Evolutionary conservation across 2,797 vertebrate genomes (phyloP).

Genomic region (Tympanoctomys barrerae): DNA sequence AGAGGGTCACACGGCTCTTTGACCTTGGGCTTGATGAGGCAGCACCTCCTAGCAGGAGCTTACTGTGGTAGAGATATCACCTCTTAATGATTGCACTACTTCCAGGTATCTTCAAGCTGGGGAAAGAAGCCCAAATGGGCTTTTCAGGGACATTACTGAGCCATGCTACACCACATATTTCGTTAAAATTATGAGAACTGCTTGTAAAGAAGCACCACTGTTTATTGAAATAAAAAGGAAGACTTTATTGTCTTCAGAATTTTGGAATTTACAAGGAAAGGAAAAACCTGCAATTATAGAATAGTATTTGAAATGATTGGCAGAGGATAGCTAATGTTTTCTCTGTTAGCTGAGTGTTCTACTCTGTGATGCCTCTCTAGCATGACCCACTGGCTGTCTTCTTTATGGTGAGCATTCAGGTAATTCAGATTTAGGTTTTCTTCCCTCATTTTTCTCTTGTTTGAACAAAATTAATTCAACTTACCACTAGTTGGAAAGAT

Average conservation of each 20-base stretch:
- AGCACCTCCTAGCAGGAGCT: not conserved
- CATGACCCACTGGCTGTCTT: not conserved
- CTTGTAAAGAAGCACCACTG: not conserved
- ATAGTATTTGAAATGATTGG: not conserved
- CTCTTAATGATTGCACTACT: not conserved
- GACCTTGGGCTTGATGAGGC: not conserved
- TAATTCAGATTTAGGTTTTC: not conserved
- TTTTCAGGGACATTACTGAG: too few species aligned
- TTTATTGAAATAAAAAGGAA: not conserved
- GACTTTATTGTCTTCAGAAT: not conserved
- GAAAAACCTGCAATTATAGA: not conserved
- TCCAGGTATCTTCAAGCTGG: not conserved
- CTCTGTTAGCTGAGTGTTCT: not conserved
- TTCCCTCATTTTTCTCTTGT: not conserved
- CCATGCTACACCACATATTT: too few species aligned
- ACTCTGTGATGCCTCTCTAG: not conserved
- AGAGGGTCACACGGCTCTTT: not conserved
- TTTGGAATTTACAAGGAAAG: not conserved
- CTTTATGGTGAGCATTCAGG: not conserved
- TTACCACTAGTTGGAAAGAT: not conserved
- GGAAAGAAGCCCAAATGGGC: not conserved
- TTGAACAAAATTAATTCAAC: constrained; percentile 15
- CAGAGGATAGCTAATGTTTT: not conserved
- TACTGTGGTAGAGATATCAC: not conserved
- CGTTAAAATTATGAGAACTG: not conserved